phyloP scores from a whole-genome alignment of 1,140 invertebrate genomes.

The Laupala kohalensis region DNA sequence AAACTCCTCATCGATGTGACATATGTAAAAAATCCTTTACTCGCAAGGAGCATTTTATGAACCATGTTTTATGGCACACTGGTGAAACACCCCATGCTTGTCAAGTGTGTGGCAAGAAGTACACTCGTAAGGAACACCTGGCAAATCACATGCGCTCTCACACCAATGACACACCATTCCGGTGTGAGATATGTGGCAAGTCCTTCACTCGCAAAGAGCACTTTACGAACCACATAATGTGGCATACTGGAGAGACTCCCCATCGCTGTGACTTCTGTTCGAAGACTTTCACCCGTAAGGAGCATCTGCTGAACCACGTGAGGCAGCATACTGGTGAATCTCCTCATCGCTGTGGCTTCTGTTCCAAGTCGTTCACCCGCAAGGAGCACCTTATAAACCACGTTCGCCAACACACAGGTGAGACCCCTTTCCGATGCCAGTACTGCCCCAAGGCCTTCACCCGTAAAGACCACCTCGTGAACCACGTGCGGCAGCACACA shows the following conservation, averaged over 20 bases:
- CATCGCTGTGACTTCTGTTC: conserved; percentile 39
- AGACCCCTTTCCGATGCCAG: conserved; percentile 66
- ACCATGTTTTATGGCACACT: conserved; percentile 20
- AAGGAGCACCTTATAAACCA: conserved; percentile 71
- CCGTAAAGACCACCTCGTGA: conserved; percentile 66
- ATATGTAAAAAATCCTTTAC: conserved; percentile 18
- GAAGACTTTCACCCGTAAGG: conserved; percentile 64
- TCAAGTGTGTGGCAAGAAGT: conserved; percentile 17
- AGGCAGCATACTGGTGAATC: conserved; percentile 44
- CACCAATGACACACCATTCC: conserved; percentile 60
- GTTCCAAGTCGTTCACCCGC: conserved; percentile 64
- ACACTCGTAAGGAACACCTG: conserved; percentile 44
- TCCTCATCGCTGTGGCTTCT: conserved; percentile 26
- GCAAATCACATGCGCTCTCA: conserved; percentile 71
- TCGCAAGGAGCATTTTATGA: conserved; percentile 17
- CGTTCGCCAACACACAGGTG: conserved; percentile 52
- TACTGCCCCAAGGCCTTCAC: conserved; percentile 75
- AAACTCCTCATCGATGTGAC: conserved; percentile 22
- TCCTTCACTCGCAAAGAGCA: conserved; percentile 52
- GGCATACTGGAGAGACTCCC: conserved; percentile 48
- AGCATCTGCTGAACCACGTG: conserved; percentile 63
- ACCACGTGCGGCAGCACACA: conserved; percentile 59
- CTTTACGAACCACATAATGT: conserved; percentile 71
- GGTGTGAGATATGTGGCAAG: conserved; percentile 57
- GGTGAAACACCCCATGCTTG: conserved; percentile 18